Base-by-base conservation (phyloP, 2,113 vertebrate species). In the Zosterops pallidus region DNA sequence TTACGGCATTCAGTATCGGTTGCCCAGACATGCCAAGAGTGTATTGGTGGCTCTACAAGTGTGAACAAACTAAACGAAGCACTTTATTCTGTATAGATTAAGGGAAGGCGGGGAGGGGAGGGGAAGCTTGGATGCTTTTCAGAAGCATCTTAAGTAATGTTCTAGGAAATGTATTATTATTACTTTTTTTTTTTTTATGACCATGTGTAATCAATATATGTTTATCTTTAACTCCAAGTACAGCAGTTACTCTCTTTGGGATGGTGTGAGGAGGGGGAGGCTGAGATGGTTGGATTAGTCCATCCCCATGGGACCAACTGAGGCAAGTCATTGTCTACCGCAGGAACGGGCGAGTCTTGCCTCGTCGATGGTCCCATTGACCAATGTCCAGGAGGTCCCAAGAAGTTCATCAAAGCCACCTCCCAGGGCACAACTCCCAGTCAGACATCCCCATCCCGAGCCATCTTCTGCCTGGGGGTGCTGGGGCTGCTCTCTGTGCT, bases 61-160 rank as follows among this genome's bases (percentile, higher is more conserved):
- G 97, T 97, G 97, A 97, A 97, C 97, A 97, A 97, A 97, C 97
- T 97, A 98, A 98, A 98, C 1, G 49, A 98, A 98, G 98, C 98
- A 98, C 98, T 98, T 98, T 98, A 98, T 98, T 98, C 97, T 98
- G 97, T 98, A 98, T 95, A 97, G 97, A 95, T 71, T 67, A 89
- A 94, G 97, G 96, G 83, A 92, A 83, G 87, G 85, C 0, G 91
- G 96, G 85, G 91, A 93, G 93, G 96, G 85, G 64, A 93, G 83
- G 90, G 90, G 80, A 81, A 93, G 89, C 94, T 94, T 83, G 23
- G 87, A 94, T 95, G 97, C 96, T 94, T 96, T 88, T 92, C 92
- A 1, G 90, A 89, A 97, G 81, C 72, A 0, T 94, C 92, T 71
- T 77, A 52, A 95, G 82, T 89, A 39, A 91, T 86, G 86, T 84